Conservation (phyloP, 2,113 vertebrate genomes). For the Otis tarda region DNA sequence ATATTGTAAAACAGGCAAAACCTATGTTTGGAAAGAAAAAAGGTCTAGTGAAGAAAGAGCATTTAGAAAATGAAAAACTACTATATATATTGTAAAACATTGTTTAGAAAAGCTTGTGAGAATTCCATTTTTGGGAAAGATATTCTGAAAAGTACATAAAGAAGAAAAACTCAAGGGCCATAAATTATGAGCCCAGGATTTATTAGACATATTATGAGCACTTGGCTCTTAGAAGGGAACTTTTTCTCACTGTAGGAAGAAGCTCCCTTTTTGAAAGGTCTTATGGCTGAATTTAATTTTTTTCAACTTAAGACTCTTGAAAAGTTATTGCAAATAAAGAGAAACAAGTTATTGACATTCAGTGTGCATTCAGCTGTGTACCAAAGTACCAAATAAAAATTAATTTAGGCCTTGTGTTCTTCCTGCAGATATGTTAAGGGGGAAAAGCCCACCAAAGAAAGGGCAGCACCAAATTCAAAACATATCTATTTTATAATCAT, state of each 20-base stretch:
- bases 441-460: fast-evolving
- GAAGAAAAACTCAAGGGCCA: not conserved
- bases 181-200: not conserved
- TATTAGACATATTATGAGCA: not conserved
- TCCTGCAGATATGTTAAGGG: not conserved
- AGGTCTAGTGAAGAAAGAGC: not conserved
- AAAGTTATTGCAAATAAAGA: not conserved
- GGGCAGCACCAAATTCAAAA: not conserved
- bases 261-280: not conserved
- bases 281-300: not conserved
- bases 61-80: not conserved
- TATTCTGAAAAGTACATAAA: not conserved
- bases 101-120: not conserved
- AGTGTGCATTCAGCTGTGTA: not conserved
- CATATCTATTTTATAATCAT: not conserved
- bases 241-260: not conserved
- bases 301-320: not conserved
- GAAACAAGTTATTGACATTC: not conserved
- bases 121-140: not conserved
- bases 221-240: not conserved
- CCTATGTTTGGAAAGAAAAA: not conserved
- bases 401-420: not conserved
- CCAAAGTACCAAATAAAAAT: not conserved
- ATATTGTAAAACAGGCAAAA: not conserved
- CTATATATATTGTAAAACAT: not conserved